Evolutionary conservation across 1,140 invertebrate species (phyloP), one percentile per base, ranked within the genome.

Genomic region (Cyphomyrmex costatus): DNA sequence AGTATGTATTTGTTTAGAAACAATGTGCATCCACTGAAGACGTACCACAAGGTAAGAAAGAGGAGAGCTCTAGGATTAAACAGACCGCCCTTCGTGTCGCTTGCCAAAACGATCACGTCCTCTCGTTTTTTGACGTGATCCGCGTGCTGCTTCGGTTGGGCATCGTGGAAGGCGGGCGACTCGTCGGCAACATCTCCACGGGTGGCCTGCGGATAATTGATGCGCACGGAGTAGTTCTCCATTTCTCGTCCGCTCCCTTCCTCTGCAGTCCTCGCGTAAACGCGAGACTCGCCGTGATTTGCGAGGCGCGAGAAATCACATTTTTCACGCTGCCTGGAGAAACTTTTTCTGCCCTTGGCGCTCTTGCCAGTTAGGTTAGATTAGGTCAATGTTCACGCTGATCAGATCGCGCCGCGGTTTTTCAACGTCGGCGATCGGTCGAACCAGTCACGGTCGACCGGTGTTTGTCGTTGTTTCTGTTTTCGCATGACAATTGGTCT

Each of bases 1-100:
- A 98, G 93, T 92, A 98, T 98, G 91, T 98, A 98, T 93, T 98
- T 98, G 94, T 98, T 98, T 30, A 98, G 94, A 94, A 98, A 98
- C 56, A 98, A 95, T 7, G 98, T 98, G 92, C 96, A 97, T 8
- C 96, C 97, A 92, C 97, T 98, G 92, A 98, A 98, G 87, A 98
- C 95, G 90, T 98, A 98, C 97, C 97, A 98, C 49, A 98, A 93
- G 30, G 96, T 93, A 16, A 98, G 94, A 92, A 98, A 97, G 82
- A 96, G 92, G 33, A 98, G 93, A 1, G 97, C 97, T 90, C 97
- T 92, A 8, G 96, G 92, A 92, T 97, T 97, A n/a, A 95, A 93
- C 27, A 97, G 92, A 36, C 96, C 96, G 80, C 94, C 95, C 87
- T 95, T 95, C 3, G 90, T 89, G 61, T 94, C 89, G 7, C 51